Base-by-base conservation (phyloP, 2,888 invertebrate species). In the Rhingia rostrata region DNA sequence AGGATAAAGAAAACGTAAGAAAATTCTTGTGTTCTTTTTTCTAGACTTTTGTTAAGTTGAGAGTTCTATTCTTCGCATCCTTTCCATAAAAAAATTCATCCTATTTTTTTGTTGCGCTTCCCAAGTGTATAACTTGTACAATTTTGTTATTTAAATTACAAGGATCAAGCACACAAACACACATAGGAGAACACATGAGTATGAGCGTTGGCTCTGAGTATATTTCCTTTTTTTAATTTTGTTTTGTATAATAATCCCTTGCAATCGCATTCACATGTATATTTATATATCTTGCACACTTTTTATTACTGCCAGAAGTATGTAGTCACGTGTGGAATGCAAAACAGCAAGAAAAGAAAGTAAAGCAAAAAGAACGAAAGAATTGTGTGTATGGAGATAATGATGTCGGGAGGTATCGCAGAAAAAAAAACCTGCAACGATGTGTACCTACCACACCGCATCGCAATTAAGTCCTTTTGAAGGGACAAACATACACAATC, bases 121-220 rank as follows among this genome's bases (percentile, higher is more conserved):
- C 54, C 83, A 67, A 83, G 83, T 83, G 73, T 70, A 77, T 77
- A 82, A 82, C 82, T 82, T 82, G 80, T 70, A 80, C 74, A 75
- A 80, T 80, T 84, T 79, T 80, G 70, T 84, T 84, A 84, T 84
- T 80, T 80, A 84, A 84, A 80, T 84, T 80, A 80, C 64, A 84
- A 84, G 84, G 80, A 84, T 80, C 84, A 84, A 84, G 83, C 73
- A 75, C 51, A 63, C 33, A 32, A 32, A 60, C 49, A 49, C 7
- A 37, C 60, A 22, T 1, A 22, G 2, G 22, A 22, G 60, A 22
- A 64, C 64, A 75, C 69, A 64, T 64, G 79, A 67, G 51, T 69
- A 58, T 72, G 39, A n/a, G 56, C 43, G n/a, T 5, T n/a, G 43
- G 58, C 61, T 66, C 51, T 22, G 22, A 2, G 22, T 22, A 22